These are phyloP conservation scores for Seira sanloemensis DNA, from an alignment of 2,888 invertebrate genomes.

Conservation along the genomic window DNA sequence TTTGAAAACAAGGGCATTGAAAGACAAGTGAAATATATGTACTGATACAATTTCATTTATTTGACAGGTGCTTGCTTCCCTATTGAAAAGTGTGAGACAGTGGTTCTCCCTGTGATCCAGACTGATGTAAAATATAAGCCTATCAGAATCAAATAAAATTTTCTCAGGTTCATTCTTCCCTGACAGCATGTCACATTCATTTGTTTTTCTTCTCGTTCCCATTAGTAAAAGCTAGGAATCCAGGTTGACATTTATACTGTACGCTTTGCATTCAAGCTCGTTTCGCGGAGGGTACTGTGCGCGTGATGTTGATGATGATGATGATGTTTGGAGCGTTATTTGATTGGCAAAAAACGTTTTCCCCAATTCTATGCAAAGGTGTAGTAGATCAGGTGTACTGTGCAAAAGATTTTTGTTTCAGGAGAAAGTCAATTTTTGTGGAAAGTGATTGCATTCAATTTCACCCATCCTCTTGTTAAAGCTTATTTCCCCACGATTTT, in stretches of 20 bases:
- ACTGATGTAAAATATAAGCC: constrained; percentile 26
- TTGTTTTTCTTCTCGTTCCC: constrained; percentile 27
- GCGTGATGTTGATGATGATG: background rate
- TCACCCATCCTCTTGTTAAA: background rate
- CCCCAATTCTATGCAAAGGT: background rate
- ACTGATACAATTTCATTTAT: background rate
- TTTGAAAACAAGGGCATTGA: too few species aligned
- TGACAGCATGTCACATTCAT: constrained; percentile 57
- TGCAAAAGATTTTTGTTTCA: background rate
- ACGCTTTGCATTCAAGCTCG: background rate
- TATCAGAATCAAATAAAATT: constrained; percentile 49
- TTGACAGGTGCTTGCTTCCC: background rate
- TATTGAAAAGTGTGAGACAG: background rate
- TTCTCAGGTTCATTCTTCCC: background rate
- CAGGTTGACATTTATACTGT: constrained; percentile 15
- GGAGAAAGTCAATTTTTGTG: constrained; percentile 52
- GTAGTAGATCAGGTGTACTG: constrained; percentile 20
- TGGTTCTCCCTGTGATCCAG: background rate
- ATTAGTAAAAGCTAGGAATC: background rate
- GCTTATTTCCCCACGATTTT: background rate
- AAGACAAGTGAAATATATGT: too few species aligned
- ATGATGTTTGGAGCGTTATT: constrained; percentile 7
- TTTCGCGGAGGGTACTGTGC: background rate
- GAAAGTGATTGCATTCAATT: constrained; percentile 50
- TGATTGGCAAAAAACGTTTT: constrained; percentile 45